phyloP scores from a whole-genome alignment of 2,113 vertebrate genomes.

The Lagopus muta region DNA sequence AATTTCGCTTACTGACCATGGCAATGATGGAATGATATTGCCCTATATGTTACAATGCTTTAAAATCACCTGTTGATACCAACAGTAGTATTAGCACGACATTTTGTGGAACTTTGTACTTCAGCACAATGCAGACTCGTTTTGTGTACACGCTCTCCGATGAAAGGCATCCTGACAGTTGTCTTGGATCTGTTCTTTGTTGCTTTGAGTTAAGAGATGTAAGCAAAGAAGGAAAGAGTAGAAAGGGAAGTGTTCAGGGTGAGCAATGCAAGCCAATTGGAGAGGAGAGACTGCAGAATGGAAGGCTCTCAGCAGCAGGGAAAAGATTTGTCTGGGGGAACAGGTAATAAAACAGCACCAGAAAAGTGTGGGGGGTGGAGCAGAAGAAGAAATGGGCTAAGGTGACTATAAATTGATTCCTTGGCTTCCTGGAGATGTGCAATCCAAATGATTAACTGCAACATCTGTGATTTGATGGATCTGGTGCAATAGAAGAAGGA shows the following conservation, averaged over 20 bases:
- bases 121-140: neutral
- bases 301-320: neutral
- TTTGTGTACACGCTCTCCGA: neutral
- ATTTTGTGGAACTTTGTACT: neutral
- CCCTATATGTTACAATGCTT: neutral
- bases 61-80: slow-evolving; percentile 17
- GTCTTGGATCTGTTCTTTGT: slow-evolving; percentile 27
- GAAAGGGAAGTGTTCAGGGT: slow-evolving; percentile 25
- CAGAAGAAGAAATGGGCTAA: slow-evolving; percentile 48
- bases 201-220: slow-evolving; percentile 10
- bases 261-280: slow-evolving; percentile 51
- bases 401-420: neutral
- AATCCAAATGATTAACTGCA: slow-evolving; percentile 50
- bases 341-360: slow-evolving; percentile 11
- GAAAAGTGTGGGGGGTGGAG: neutral
- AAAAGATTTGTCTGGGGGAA: slow-evolving; percentile 45
- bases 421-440: slow-evolving; percentile 33
- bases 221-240: slow-evolving; percentile 45
- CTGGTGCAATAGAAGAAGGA: slow-evolving; percentile 19
- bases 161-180: slow-evolving; percentile 36
- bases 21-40: neutral
- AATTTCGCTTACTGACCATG: neutral
- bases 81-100: neutral
- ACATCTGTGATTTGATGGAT: slow-evolving; percentile 52
- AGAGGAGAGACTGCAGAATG: slow-evolving; percentile 7